Conservation (phyloP, 2,113 vertebrate genomes). For the Micronycteris hirsuta region DNA sequence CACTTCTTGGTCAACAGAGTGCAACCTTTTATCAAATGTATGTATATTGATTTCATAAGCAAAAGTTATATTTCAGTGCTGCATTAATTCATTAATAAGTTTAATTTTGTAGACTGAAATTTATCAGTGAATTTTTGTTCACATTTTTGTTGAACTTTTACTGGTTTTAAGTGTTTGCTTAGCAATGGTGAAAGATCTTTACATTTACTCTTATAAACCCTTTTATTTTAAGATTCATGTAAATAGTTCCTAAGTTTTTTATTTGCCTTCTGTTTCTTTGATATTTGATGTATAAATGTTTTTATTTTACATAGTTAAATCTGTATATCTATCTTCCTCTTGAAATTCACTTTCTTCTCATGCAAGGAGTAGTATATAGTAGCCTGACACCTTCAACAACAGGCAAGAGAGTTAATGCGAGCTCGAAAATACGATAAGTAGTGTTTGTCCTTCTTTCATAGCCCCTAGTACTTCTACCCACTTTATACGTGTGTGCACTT, state of each 20-base stretch:
- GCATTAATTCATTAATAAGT: not conserved
- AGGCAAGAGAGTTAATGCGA: not conserved
- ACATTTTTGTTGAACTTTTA: not conserved
- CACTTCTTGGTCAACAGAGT: not conserved
- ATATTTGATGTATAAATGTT: not conserved
- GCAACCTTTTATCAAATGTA: not conserved
- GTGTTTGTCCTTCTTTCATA: not conserved
- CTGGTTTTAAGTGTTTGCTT: not conserved
- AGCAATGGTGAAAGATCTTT: not conserved
- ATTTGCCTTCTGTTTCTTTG: not conserved
- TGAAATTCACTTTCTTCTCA: not conserved
- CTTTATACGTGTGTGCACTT: not conserved
- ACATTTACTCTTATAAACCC: not conserved
- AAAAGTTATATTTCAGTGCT: not conserved
- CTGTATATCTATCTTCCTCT: not conserved
- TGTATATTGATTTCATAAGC: not conserved
- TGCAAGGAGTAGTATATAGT: not conserved
- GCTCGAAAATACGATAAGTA: not conserved
- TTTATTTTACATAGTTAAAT: not conserved
- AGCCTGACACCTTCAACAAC: not conserved
- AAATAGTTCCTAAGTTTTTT: not conserved
- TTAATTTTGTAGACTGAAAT: not conserved
- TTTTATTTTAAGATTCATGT: not conserved
- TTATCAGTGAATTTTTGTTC: not conserved
- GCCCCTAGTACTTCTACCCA: not conserved